A percentile compares a stretch with the other conserved stretches of the same genome.
These are phyloP conservation scores for Scyliorhinus canicula DNA, from an alignment of 2,797 vertebrate genomes.

Conservation along the genomic window DNA sequence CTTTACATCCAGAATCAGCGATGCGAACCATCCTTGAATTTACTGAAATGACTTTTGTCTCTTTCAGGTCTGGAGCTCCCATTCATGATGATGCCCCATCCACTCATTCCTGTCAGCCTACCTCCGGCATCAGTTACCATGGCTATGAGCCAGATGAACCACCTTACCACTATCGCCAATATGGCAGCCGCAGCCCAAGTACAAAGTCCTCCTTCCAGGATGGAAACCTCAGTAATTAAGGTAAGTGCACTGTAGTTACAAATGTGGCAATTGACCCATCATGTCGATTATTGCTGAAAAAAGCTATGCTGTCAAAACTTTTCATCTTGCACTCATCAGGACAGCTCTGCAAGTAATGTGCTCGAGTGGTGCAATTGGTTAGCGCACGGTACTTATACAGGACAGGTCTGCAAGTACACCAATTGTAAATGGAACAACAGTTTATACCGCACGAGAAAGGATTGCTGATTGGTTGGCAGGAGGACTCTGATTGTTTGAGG, in stretches of 20 bases:
- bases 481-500: no score
- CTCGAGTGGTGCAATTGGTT: no score
- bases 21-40: background rate
- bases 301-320: no score
- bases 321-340: no score
- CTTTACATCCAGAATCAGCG: background rate
- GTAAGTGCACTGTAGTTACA: slow-evolving; percentile 57
- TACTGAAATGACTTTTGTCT: background rate
- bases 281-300: background rate
- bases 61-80: slow-evolving; percentile 88
- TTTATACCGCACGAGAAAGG: no score
- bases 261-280: no score
- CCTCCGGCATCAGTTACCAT: slow-evolving; percentile 98
- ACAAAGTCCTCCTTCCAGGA: slow-evolving; percentile 89
- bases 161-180: slow-evolving; percentile 97
- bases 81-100: slow-evolving; percentile 99
- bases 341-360: no score
- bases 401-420: no score
- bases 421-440: no score
- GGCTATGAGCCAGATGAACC: slow-evolving; percentile 99
- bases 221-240: slow-evolving; percentile 99
- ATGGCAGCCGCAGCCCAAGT: slow-evolving; percentile 98
- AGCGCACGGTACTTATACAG: no score
- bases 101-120: slow-evolving; percentile 96
- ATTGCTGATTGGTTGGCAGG: no score